phyloP scores from a whole-genome alignment of 2,113 vertebrate genomes.

The Poeciliopsis turrubarensis region DNA sequence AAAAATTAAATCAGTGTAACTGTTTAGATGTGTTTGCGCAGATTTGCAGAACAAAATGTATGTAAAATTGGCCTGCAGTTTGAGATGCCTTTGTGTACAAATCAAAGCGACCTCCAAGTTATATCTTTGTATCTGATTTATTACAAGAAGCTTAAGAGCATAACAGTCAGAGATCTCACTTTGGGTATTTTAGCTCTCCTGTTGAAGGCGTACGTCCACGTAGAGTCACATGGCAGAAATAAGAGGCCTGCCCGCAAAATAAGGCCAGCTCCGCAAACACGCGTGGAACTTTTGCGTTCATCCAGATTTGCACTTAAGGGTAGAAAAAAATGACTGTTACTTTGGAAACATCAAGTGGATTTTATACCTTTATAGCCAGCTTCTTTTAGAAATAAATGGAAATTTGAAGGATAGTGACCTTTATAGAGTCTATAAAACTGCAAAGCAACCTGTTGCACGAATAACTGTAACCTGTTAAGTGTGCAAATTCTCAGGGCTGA shows the following conservation, averaged over 20 bases:
- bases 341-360: neutral
- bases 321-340: neutral
- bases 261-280: neutral
- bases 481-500: too few relatives aligned
- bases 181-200: slow-evolving; percentile 17
- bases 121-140: slow-evolving; percentile 37
- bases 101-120: slow-evolving; percentile 43
- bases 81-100: slow-evolving; percentile 27
- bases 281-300: neutral
- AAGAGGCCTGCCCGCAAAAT: neutral
- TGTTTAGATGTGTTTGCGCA: neutral
- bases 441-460: too few relatives aligned
- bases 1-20: neutral
- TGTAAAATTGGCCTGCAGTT: slow-evolving; percentile 36
- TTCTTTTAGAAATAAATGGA: neutral
- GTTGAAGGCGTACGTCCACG: neutral
- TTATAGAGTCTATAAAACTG: too few relatives aligned
- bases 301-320: neutral
- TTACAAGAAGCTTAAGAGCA: slow-evolving; percentile 42
- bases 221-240: neutral
- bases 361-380: neutral
- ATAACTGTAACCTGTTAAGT: too few relatives aligned
- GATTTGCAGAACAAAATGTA: neutral
- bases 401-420: too few relatives aligned
- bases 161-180: slow-evolving; percentile 45